phyloP scores from a whole-genome alignment of 1,140 invertebrate genomes.

The Drosophila mojavensis region DNA sequence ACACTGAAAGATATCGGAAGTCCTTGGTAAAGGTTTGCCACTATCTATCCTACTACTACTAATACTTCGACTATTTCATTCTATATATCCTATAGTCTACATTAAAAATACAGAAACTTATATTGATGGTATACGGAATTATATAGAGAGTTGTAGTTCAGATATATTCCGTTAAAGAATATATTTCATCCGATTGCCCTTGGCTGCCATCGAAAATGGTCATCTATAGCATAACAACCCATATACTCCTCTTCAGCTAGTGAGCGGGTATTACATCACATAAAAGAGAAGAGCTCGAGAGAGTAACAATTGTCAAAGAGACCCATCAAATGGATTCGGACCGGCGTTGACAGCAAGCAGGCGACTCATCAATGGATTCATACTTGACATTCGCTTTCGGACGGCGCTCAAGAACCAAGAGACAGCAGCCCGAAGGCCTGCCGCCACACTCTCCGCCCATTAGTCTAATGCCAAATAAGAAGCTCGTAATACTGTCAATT shows the following conservation, averaged over 20 bases:
- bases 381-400: slow-evolving; percentile 73
- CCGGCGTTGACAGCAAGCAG: slow-evolving; percentile 33
- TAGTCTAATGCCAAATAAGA: slow-evolving; percentile 60
- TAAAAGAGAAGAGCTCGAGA: slow-evolving; percentile 1
- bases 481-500: slow-evolving; percentile 57
- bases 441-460: background rate
- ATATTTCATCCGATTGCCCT: too few relatives aligned
- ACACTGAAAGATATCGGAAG: too few relatives aligned
- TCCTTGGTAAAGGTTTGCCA: too few relatives aligned
- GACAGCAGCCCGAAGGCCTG: background rate
- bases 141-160: too few relatives aligned
- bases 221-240: background rate
- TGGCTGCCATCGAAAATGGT: too few relatives aligned
- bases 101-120: too few relatives aligned
- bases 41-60: too few relatives aligned
- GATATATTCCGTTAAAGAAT: too few relatives aligned
- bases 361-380: slow-evolving; percentile 74
- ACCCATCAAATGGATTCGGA: slow-evolving; percentile 63
- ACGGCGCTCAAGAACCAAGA: slow-evolving; percentile 45
- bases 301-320: slow-evolving; percentile 49
- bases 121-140: too few relatives aligned
- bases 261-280: background rate
- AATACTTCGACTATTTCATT: too few relatives aligned
- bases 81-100: too few relatives aligned
- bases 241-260: background rate